Conservation (phyloP, 2,888 invertebrate genomes). For the Elysia crispata region DNA sequence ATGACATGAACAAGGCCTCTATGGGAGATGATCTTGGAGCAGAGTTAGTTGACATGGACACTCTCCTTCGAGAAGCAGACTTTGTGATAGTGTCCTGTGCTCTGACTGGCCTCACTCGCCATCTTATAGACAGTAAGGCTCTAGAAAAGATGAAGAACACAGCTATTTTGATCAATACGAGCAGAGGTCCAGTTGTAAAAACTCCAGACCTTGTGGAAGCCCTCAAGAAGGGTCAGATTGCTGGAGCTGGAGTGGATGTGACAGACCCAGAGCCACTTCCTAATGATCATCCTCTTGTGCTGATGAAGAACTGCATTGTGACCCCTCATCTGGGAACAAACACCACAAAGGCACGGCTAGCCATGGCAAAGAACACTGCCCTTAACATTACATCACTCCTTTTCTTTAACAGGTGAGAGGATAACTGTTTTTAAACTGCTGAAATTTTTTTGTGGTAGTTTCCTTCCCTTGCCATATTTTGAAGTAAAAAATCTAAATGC, state of each 20-base stretch:
- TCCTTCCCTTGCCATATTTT: no score
- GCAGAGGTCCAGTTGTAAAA: constrained; percentile 83
- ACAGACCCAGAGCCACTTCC: constrained; percentile 94
- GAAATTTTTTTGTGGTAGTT: no score
- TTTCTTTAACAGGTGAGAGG: no score
- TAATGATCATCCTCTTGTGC: constrained; percentile 85
- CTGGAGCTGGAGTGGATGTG: constrained; percentile 93
- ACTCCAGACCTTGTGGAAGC: constrained; percentile 88
- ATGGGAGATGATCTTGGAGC: constrained; percentile 82
- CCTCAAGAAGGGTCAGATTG: constrained; percentile 84
- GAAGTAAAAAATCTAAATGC: no score
- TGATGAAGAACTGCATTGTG: constrained; percentile 88
- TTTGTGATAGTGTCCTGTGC: constrained; percentile 88
- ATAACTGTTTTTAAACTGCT: no score
- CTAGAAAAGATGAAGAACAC: constrained; percentile 87
- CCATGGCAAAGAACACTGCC: constrained; percentile 88
- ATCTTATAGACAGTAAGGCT: constrained; percentile 34
- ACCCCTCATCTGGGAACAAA: constrained; percentile 93
- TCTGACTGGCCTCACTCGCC: constrained; percentile 30
- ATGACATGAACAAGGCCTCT: constrained; percentile 82
- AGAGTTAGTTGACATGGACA: constrained; percentile 84
- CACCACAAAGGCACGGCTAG: constrained; percentile 85
- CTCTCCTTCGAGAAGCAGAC: constrained; percentile 83
- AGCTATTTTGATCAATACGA: constrained; percentile 91
- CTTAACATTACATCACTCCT: constrained; percentile 82